phyloP scores from a whole-genome alignment of 2,888 invertebrate genomes.

The Tribolium freemani region DNA sequence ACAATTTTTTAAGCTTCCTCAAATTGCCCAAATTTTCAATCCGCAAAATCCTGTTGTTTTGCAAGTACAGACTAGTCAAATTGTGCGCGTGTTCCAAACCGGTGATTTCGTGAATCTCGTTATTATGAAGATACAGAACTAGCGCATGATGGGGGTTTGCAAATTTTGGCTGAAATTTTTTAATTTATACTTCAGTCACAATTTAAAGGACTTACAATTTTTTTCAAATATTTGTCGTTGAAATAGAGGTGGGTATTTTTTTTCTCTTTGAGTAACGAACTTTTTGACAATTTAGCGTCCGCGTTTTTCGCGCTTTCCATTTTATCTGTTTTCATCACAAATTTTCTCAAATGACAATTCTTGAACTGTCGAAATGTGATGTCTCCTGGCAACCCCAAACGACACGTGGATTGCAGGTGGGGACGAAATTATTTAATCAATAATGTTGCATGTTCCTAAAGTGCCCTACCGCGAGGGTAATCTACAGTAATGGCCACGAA shows the following conservation, averaged over 20 bases:
- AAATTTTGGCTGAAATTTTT: slow-evolving; percentile 45
- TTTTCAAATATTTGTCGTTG: slow-evolving; percentile 52
- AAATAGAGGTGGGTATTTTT: slow-evolving; percentile 53
- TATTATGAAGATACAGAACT: slow-evolving; percentile 76
- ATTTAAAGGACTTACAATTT: slow-evolving; percentile 49
- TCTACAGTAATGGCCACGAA: neutral
- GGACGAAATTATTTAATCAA: neutral
- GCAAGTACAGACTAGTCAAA: slow-evolving; percentile 79
- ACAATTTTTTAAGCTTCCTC: slow-evolving; percentile 81
- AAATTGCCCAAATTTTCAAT: slow-evolving; percentile 80
- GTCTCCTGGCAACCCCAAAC: slow-evolving; percentile 3
- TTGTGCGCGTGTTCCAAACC: slow-evolving; percentile 71
- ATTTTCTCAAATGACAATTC: slow-evolving; percentile 7
- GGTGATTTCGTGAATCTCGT: slow-evolving; percentile 73
- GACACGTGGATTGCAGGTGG: neutral
- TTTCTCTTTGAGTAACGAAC: neutral
- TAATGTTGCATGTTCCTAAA: neutral
- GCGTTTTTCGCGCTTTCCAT: neutral
- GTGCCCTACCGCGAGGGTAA: neutral
- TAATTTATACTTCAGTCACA: neutral
- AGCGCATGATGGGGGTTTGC: slow-evolving; percentile 67
- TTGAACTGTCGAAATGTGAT: slow-evolving; percentile 2
- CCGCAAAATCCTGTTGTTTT: slow-evolving; percentile 83
- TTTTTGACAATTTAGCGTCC: slow-evolving; percentile 6
- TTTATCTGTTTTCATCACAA: neutral